A percentile compares a stretch with the other conserved stretches of the same genome.
Conservation (phyloP, 2,888 invertebrate genomes). For the Mamestra brassicae region DNA sequence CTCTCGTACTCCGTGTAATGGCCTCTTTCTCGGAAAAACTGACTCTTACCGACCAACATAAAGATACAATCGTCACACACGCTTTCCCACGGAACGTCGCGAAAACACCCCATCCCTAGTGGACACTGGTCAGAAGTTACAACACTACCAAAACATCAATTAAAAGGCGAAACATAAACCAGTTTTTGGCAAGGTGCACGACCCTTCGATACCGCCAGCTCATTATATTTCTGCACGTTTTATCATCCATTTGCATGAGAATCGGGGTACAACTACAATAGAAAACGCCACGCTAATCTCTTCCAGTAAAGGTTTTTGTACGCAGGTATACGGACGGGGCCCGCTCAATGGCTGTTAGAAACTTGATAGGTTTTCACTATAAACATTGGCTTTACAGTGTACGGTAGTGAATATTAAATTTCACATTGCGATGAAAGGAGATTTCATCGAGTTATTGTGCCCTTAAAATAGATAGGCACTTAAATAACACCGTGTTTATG, state of each 20-base stretch:
- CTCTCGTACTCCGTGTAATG: slow-evolving; percentile 87
- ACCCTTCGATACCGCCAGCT: slow-evolving; percentile 81
- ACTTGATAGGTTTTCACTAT: slow-evolving; percentile 87
- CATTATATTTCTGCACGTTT: slow-evolving; percentile 91
- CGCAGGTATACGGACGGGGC: slow-evolving; percentile 69
- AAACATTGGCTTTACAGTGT: slow-evolving; percentile 82
- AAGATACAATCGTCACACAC: slow-evolving; percentile 84
- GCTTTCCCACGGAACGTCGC: slow-evolving; percentile 86
- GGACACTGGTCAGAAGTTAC: slow-evolving; percentile 87
- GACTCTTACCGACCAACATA: slow-evolving; percentile 83
- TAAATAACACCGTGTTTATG: slow-evolving; percentile 45
- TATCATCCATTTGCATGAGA: slow-evolving; percentile 88
- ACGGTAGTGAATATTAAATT: slow-evolving; percentile 80
- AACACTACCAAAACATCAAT: slow-evolving; percentile 87
- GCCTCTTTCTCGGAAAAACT: slow-evolving; percentile 88
- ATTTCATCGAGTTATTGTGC: slow-evolving; percentile 75
- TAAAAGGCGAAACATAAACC: slow-evolving; percentile 84
- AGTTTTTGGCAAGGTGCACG: slow-evolving; percentile 83
- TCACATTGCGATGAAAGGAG: slow-evolving; percentile 77
- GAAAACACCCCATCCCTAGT: slow-evolving; percentile 76
- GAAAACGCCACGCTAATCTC: slow-evolving; percentile 83
- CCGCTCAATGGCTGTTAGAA: slow-evolving; percentile 81
- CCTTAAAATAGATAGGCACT: slow-evolving; percentile 60
- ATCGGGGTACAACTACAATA: slow-evolving; percentile 84
- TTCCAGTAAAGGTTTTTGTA: slow-evolving; percentile 63